Evolutionary conservation across 2,113 vertebrate genomes (phyloP), one percentile per base, ranked within the genome.

Genomic region (Stegastes partitus): DNA sequence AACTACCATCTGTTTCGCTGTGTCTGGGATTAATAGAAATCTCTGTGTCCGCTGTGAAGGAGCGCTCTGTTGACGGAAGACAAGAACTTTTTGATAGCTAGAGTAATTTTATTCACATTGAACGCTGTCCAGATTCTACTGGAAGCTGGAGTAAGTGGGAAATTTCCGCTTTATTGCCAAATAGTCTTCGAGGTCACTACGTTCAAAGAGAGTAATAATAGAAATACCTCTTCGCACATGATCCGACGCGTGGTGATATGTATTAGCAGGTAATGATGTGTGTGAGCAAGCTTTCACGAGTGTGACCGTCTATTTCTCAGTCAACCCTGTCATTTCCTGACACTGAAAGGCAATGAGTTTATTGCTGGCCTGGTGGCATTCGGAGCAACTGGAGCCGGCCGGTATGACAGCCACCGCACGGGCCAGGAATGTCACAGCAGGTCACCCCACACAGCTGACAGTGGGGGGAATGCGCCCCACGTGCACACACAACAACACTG

Each of bases 361-460:
- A 91, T 81, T 90, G 82, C 76, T 65, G 67, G 72, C 76, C 74
- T n/a, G 53, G 18, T 79, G 93, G 83, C 65, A 91, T 92, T 90
- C 74, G 74, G 77, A 68, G 80, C 89, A 91, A 91, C 91, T 81
- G 79, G 90, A 89, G 88, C 85, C 57, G 26, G 72, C 2, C 70
- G 31, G 73, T 63, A 56, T 85, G 91, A 88, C 83, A 23, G 89
- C 70, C 83, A 77, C 83, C 87, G 76, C 77, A 58, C 56, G 12
- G 76, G 50, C 86, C 70, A 47, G 87, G 77, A 92, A 93, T 92
- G 89, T 88, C 77, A 67, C 71, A 4, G 71, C 85, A 89, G 90
- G 93, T 92, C 90, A 90, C 81, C 88, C 82, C 74, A 56, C 87
- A 78, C 93, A 93, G 92, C 93, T 93, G 92, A 91, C 89, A 42